Conservation (phyloP, 2,888 invertebrate species). For the Sceliomorpha sp. region DNA sequence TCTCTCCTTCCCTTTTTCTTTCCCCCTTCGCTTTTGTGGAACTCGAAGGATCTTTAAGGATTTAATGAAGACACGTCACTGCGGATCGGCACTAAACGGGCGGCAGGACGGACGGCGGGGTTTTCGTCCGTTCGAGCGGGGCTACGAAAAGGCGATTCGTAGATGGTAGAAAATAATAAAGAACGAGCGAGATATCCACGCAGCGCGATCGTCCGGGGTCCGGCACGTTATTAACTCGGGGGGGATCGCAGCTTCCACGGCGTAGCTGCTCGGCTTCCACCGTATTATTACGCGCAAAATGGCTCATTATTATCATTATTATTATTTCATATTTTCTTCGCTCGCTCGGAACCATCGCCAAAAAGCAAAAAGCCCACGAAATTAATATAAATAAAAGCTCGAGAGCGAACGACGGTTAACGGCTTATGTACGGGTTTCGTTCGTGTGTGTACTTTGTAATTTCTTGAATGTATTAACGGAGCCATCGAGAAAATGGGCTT, state of each 20-base stretch:
- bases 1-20: too few species aligned
- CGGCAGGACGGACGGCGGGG: too few species aligned
- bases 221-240: conserved; percentile 70
- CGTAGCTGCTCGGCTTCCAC: conserved; percentile 70
- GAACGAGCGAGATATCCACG: conserved; percentile 46
- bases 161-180: conserved; percentile 52
- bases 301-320: conserved; percentile 79
- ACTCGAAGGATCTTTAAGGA: too few species aligned
- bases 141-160: conserved; percentile 43
- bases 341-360: conserved; percentile 66
- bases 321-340: conserved; percentile 76
- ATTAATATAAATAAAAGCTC: conserved; percentile 78
- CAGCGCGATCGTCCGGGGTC: conserved; percentile 55
- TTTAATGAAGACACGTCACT: conserved; percentile 21
- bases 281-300: conserved; percentile 78
- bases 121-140: conserved; percentile 33
- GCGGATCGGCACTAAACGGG: conserved; percentile 15
- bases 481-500: too few species aligned
- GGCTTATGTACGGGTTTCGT: too few species aligned
- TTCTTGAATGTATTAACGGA: too few species aligned
- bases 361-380: conserved; percentile 73
- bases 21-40: too few species aligned
- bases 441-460: too few species aligned
- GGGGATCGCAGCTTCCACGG: conserved; percentile 67
- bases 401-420: conserved; percentile 49